Base-by-base conservation (phyloP, 2,797 vertebrate genomes). In the Siniperca obscura region DNA sequence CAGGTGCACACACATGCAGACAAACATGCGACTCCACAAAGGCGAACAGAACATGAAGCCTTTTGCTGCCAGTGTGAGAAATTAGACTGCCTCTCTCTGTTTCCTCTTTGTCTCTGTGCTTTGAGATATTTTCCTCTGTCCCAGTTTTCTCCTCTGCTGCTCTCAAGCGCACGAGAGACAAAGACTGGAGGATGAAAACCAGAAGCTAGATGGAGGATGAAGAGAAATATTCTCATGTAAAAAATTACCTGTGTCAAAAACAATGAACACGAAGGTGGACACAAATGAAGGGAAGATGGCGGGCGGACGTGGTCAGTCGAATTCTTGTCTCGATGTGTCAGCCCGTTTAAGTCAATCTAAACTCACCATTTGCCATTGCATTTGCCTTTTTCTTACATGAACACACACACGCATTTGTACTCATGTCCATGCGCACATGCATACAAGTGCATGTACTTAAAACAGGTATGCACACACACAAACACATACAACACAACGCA, bases 101-200 rank as follows among this genome's bases (percentile, higher is more conserved):
- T 90, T 93, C 86, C 86, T 90, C 92, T 93, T 93, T 94, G 91
- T 91, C 90, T 93, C 89, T 85, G 89, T 77, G 87, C 90, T 92
- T 78, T 72, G 78, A 90, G 86, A 92, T 89, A 85, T 92, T 92
- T 91, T 73, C 78, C 91, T 86, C 92, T 90, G 91, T 90, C 91
- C 90, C 90, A 92, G 86, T 92, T 93, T 92, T 87, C 91, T 89
- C 71, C 85, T 87, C 89, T 64, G 88, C 81, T 84, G 86, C 90
- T 87, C 90, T 79, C 74, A 59, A 72, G 80, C 74, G 81, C 88
- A 74, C 53, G 25, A 70, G 79, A 92, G 82, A 91, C 91, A 93
- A 93, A 94, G 90, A 91, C 71, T 40, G 14, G 64, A 83, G 78
- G 85, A 86, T 74, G 81, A 88, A 80, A 91, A 87, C 73, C 83